Percentiles rank a stretch among this genome's conserved stretches.
Conservation (phyloP, 2,888 invertebrate species). For the Acronicta aceris region DNA sequence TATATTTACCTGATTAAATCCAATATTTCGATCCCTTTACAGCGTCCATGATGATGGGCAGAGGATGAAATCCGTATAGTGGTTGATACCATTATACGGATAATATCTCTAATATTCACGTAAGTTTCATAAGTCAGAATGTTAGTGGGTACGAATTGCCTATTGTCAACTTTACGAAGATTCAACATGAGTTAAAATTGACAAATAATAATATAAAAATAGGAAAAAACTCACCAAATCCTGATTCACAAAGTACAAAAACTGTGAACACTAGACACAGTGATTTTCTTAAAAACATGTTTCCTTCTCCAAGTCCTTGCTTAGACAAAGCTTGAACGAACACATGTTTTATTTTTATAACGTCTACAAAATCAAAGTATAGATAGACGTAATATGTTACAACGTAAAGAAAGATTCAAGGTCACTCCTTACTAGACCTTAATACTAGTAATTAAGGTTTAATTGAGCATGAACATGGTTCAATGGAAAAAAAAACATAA, state of each 20-base stretch:
- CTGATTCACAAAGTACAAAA: constrained; percentile 32
- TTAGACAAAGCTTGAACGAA: constrained; percentile 15
- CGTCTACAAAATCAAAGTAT: constrained; percentile 12
- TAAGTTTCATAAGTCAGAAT: too few species aligned
- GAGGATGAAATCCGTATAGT: too few species aligned
- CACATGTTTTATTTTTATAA: constrained; percentile 23
- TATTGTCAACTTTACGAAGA: too few species aligned
- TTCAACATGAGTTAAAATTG: too few species aligned
- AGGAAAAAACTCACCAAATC: constrained; percentile 35
- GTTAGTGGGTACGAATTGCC: too few species aligned
- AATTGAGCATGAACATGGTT: constrained; percentile 7
- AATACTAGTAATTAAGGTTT: constrained; percentile 8
- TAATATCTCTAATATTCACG: too few species aligned
- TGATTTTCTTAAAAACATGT: constrained; percentile 29
- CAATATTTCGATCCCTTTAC: too few species aligned
- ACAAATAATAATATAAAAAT: too few species aligned
- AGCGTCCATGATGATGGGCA: too few species aligned
- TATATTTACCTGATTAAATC: too few species aligned
- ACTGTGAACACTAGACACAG: constrained; percentile 24
- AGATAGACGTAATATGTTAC: not conserved
- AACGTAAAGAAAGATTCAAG: constrained; percentile 6
- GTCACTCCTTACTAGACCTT: constrained; percentile 11
- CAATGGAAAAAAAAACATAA: too few species aligned
- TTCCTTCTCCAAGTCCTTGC: constrained; percentile 8
- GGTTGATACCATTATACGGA: too few species aligned